Base-by-base conservation (phyloP, 2,113 vertebrate species). In the Morone saxatilis region DNA sequence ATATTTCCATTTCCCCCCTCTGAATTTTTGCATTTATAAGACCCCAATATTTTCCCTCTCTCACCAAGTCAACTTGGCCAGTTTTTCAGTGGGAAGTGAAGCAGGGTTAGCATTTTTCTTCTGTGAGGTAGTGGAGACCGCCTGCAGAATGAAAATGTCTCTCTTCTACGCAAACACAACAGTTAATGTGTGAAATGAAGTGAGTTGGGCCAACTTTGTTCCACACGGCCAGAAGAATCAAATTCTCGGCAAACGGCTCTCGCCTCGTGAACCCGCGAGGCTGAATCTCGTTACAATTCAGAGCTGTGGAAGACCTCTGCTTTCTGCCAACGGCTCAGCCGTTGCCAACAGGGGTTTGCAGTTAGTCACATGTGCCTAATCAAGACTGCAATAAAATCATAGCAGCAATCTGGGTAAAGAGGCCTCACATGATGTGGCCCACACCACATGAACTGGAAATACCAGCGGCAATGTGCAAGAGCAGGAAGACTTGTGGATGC, bases 101-200 rank as follows among this genome's bases (percentile, higher is more conserved):
- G 81, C 65, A 8, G 72, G 83, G 84, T 84, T 84, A 86, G 85
- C 91, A 95, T 95, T 94, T 94, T 96, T 95, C 88, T 87, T 81
- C 86, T 20, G 50, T 96, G 94, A 96, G 90, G 93, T 95, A 95
- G 89, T 94, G 87, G 93, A 92, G 91, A 88, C 85, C 17, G 87
- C 90, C 91, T 81, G 83, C 63, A 78, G 87, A 89, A 86, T 91
- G 78, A 93, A 93, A 94, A 90, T 62, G 63, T 81, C 76, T 88
- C 48, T 85, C 72, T 48, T 83, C 82, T 48, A 76, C 31, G 56
- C 90, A 84, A 91, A 86, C 83, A 89, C 77, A 86, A 79, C 83
- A 85, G 78, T 91, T 88, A 89, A 91, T 80, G 88, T 92, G 92
- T 91, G 90, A 92, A 92, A 92, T 82, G 73, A 90, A 88, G 80